Base-by-base conservation (phyloP, 2,888 invertebrate species). In the Cheilosia vulpina region DNA sequence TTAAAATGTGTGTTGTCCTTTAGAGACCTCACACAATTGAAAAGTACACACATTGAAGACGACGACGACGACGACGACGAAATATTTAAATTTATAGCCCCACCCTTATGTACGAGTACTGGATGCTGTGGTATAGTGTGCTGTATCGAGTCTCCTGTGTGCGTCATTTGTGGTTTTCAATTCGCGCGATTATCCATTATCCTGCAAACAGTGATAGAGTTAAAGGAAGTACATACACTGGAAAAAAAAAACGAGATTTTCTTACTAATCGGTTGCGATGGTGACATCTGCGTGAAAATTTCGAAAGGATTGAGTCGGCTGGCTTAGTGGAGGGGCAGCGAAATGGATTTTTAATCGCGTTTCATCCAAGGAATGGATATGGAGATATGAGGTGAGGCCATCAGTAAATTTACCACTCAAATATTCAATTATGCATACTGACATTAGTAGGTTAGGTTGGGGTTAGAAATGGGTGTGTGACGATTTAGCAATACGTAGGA, bases 11-110 rank as follows among this genome's bases (percentile, higher is more conserved):
- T 71, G 66, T 58, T 72, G 75, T 76, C 80, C 66, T 62, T 50
- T 45, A 31, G 57, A 71, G 71, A 60, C 34, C 47, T 65, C 52
- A 17, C 45, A 69, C 57, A 77, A 81, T 81, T 76, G 72, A 79
- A 84, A 66, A n/a, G 57, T 27, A 72, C 52, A 52, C 52, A 52
- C 55, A 65, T 68, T 62, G 52, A 60, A 50, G 60, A 63, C 47
- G 53, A 31, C 31, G 9, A 31, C 7, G 27, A 27, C 0, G 27
- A 31, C 27, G 7, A 62, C 55, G 43, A 43, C 43, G 38, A 57
- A 76, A 68, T 77, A 81, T 85, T 85, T 72, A 85, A 85, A 85
- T 81, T 81, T 77, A 72, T 77, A 66, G 58, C 66, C 80, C 45
- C 84, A 47, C 57, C 71, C 72, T 63, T 63, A 27, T 9, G 31